Evolutionary conservation across 2,888 invertebrate species (phyloP).

Genomic region (Drosophila infuscata): DNA sequence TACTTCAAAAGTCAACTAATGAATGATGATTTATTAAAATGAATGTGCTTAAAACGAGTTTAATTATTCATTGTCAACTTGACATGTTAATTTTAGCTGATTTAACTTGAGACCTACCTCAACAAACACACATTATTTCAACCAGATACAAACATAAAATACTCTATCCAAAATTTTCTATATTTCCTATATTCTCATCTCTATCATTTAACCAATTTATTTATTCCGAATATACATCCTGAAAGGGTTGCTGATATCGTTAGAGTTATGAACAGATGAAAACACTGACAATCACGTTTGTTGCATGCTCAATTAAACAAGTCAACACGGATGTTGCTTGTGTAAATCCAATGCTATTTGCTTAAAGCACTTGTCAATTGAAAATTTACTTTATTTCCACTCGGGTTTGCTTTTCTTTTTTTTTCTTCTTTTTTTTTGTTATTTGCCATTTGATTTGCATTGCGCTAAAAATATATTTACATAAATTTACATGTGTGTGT

Average conservation of each 20-base stretch:
- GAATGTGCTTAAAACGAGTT: background rate
- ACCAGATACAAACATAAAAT: background rate
- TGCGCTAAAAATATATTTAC: conserved; percentile 69
- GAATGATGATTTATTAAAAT: conserved; percentile 3
- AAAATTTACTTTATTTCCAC: conserved; percentile 33
- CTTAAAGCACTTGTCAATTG: conserved; percentile 44
- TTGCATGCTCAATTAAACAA: conserved; percentile 62
- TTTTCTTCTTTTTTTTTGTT: background rate
- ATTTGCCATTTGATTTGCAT: conserved; percentile 74
- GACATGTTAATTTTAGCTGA: background rate
- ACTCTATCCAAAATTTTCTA: background rate
- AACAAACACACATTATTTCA: background rate
- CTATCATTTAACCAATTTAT: too few species aligned
- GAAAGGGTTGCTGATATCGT: background rate
- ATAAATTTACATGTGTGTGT: conserved; percentile 33
- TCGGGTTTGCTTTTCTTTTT: conserved; percentile 31
- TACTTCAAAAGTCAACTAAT: background rate
- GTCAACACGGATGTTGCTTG: conserved; percentile 63
- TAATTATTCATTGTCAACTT: background rate
- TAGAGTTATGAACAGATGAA: background rate
- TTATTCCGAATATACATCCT: background rate
- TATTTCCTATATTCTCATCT: background rate
- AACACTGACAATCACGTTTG: conserved; percentile 35
- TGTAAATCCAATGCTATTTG: conserved; percentile 29
- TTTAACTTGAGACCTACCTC: conserved; percentile 9